Base-by-base conservation (phyloP, 2,113 vertebrate genomes). In the Chamaea fasciata region DNA sequence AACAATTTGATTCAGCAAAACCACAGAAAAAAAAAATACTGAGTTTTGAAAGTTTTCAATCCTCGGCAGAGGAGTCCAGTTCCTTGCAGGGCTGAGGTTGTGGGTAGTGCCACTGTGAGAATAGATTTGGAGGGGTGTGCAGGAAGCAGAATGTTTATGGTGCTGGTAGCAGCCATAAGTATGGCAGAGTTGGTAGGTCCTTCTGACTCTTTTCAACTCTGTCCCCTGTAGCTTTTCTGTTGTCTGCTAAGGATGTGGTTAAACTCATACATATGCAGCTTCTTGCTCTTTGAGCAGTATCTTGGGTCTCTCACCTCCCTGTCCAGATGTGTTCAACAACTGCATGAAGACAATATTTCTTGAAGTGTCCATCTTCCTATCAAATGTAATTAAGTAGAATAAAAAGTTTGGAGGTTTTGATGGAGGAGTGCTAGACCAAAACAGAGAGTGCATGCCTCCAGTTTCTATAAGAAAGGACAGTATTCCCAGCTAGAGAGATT, bases 51-150 rank as follows among this genome's bases (percentile, higher is more conserved):
- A 71, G 23, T 27, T 28, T 64, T 68, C 31, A 50, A 3, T 23
- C 24, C 23, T 80, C 0, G 0, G 9, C 13, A 53, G 15, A 47
- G 15, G 24, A 77, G 13, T 13, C 24, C 39, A 9, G 27, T 16
- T 78, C 30, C 30, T 46, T n/a, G 33, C 39, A 31, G 47, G 30
- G 19, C 33, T 65, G 67, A 79, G 79, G 31, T 23, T 86, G 33
- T 37, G 41, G 30, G n/a, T 13, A 16, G 20, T 44, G 15, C 24
- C 22, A 11, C 11, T 15, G 4, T 0, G 0, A 82, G 35, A 27
- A 52, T 1, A 15, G 76, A 35, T 28, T 49, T 1, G 0, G 49
- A 83, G 22, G 3, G 13, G 6, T 69, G 70, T 74, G 37, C 60
- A 46, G 50, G 64, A 37, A 81, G 42, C 19, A 27, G 4, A 12